Conservation (phyloP, 2,797 vertebrate species). For the Fistularia tabacaria region DNA sequence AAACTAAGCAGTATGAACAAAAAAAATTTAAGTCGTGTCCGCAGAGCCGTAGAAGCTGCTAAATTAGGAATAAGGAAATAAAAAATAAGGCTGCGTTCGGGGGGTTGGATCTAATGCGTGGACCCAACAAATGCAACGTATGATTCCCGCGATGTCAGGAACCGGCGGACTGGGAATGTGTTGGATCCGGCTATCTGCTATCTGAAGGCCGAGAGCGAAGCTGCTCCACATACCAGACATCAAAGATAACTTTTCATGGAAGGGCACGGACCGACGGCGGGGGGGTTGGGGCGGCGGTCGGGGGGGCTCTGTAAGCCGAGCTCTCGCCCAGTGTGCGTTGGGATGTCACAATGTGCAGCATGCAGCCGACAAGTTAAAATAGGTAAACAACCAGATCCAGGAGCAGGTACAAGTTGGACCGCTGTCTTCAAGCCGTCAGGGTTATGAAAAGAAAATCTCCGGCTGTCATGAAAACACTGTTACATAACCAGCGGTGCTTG, state of each 20-base stretch:
- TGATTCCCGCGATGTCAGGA: constrained; percentile 16
- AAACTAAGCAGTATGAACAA: no score
- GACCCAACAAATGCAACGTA: constrained; percentile 7
- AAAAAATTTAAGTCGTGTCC: no score
- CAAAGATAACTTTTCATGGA: constrained; percentile 42
- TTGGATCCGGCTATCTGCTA: constrained; percentile 26
- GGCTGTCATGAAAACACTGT: constrained; percentile 18
- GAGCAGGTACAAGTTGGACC: constrained; percentile 27
- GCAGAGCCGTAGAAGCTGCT: no score
- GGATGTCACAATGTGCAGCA: constrained; percentile 49
- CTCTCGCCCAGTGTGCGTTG: constrained; percentile 23
- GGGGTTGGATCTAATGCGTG: no score
- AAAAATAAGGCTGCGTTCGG: no score
- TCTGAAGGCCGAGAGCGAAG: constrained; percentile 37
- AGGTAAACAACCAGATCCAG: constrained; percentile 46
- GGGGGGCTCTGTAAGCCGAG: constrained; percentile 45
- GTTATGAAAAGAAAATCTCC: constrained; percentile 27
- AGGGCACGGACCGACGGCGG: no score
- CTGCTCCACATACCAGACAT: constrained; percentile 60
- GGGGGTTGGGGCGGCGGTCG: no score
- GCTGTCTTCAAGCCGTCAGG: background rate
- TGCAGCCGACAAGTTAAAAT: constrained; percentile 27
- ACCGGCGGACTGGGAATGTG: constrained; percentile 27
- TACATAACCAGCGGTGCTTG: constrained; percentile 30
- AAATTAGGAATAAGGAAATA: no score